Evolutionary conservation across 2,797 vertebrate species (phyloP).

Genomic region (Premnoplex brunnescens): DNA sequence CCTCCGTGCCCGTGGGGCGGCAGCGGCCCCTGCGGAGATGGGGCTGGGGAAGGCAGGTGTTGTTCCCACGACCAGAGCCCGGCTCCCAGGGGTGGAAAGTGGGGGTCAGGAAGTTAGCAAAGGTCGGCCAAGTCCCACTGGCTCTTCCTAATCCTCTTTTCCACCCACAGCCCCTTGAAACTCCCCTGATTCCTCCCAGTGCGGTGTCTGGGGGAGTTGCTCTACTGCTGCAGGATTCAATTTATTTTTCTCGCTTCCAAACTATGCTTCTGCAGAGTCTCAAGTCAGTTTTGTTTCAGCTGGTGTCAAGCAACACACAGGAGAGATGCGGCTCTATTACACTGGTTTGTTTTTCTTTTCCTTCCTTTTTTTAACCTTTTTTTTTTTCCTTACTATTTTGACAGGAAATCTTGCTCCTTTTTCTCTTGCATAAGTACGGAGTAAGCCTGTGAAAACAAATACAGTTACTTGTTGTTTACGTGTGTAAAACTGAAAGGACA

Average conservation of each 20-base stretch:
- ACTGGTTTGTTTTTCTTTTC: conserved; percentile 45
- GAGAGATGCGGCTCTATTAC: conserved; percentile 21
- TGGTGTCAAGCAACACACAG: conserved; percentile 42
- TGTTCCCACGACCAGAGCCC: conserved; percentile 52
- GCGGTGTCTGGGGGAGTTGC: not conserved
- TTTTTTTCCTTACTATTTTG: conserved; percentile 4
- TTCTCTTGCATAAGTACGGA: conserved; percentile 50
- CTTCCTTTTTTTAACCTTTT: not conserved
- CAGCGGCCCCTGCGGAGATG: not conserved
- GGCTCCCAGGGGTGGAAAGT: not conserved
- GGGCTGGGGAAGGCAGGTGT: conserved; percentile 54
- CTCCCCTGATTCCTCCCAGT: conserved; percentile 53
- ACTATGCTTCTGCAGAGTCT: conserved; percentile 51
- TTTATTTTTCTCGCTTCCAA: conserved; percentile 57
- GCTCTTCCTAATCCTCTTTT: conserved; percentile 60
- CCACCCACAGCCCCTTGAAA: conserved; percentile 64
- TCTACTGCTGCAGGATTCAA: conserved; percentile 38
- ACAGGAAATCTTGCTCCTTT: conserved; percentile 35
- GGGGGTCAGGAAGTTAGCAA: conserved; percentile 50
- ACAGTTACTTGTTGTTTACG: not conserved
- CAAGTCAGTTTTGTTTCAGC: conserved; percentile 57
- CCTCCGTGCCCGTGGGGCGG: fast-evolving
- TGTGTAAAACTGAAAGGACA: not conserved
- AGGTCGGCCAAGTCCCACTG: conserved; percentile 51
- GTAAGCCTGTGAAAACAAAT: conserved; percentile 31